Conservation (phyloP, 2,113 vertebrate species). For the Bombycilla garrulus region DNA sequence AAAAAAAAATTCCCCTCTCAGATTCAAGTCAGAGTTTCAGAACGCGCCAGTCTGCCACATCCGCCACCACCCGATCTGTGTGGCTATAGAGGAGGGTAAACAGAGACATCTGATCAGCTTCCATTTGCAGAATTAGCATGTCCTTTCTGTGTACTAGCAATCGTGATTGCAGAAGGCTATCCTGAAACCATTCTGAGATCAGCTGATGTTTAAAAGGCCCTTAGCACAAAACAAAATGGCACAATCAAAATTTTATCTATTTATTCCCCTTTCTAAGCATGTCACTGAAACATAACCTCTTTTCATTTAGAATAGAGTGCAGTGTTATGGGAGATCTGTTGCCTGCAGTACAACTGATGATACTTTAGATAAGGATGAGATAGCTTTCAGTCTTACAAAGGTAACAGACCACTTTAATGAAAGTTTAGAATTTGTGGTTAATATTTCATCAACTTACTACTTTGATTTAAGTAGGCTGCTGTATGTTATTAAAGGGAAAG, state of each 20-base stretch:
- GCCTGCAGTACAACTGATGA: background rate
- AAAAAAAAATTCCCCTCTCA: background rate
- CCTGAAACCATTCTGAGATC: background rate
- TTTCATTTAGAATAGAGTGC: background rate
- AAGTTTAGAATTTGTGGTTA: conserved; percentile 35
- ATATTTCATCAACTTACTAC: conserved; percentile 52
- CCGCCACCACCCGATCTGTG: background rate
- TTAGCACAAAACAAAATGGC: background rate
- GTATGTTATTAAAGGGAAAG: background rate
- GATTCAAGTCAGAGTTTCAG: background rate
- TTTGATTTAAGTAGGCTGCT: conserved; percentile 47
- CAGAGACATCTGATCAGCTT: background rate
- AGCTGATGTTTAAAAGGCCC: background rate
- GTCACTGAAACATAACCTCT: background rate
- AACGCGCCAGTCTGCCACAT: background rate
- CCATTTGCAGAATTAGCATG: background rate
- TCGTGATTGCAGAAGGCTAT: background rate
- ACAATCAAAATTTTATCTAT: conserved; percentile 16
- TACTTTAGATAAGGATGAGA: conserved; percentile 16
- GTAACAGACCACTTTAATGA: conserved; percentile 15
- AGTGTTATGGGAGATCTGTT: background rate
- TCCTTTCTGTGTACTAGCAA: background rate
- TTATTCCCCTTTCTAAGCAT: background rate
- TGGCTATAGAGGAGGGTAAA: background rate
- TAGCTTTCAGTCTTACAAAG: conserved; percentile 27